Percentiles rank a stretch among this genome's conserved stretches.
phyloP scores from a whole-genome alignment of 2,797 vertebrate genomes.

The Ptychadena robeensis region DNA sequence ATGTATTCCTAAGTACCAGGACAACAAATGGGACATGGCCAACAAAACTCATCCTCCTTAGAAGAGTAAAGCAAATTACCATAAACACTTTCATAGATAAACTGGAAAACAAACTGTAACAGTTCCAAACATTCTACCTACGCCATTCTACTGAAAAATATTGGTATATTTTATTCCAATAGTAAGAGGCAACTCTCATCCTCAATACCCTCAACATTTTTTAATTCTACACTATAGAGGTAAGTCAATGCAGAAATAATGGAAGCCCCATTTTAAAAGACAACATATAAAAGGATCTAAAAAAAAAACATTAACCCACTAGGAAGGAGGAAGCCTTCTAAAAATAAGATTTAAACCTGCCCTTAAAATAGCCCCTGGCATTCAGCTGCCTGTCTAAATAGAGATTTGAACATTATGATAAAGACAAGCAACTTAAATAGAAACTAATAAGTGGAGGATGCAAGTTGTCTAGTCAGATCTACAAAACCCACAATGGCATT shows the following conservation, averaged over 20 bases:
- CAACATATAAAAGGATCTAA: neutral
- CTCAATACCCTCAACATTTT: conserved; percentile 38
- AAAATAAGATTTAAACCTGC: neutral
- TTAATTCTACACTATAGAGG: conserved; percentile 24
- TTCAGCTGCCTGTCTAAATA: neutral
- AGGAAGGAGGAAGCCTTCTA: neutral
- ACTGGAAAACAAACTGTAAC: too few relatives aligned
- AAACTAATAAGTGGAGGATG: neutral
- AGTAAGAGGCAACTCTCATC: conserved; percentile 3
- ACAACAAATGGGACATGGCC: neutral
- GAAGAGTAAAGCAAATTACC: neutral
- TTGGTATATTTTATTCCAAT: neutral
- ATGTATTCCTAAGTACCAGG: neutral
- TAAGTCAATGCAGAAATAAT: conserved; percentile 16
- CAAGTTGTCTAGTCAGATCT: neutral
- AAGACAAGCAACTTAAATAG: neutral
- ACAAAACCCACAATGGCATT: neutral
- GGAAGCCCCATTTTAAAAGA: conserved; percentile 12
- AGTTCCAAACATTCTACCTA: too few relatives aligned
- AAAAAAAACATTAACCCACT: too few relatives aligned
- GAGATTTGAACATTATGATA: neutral
- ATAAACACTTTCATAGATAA: too few relatives aligned
- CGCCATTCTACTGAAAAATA: too few relatives aligned
- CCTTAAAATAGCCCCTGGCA: neutral
- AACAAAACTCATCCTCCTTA: neutral